Percentiles rank a stretch among this genome's conserved stretches.
Evolutionary conservation across 2,888 invertebrate species (phyloP).

Genomic region (Meloe dianella): DNA sequence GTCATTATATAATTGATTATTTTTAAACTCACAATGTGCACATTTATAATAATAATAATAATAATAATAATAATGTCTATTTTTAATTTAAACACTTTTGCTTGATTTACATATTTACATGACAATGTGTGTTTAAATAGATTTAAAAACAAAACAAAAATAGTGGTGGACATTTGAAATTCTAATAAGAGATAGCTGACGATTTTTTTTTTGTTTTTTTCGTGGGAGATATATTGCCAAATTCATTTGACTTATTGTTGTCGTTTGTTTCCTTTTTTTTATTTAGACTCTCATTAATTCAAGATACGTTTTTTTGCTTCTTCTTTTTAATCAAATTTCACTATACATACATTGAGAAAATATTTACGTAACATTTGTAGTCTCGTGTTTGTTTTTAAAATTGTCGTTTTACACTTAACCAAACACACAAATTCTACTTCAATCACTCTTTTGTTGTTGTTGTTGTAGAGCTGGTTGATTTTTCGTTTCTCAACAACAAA

Average conservation of each 20-base stretch:
- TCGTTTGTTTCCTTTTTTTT: not conserved
- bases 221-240: not conserved
- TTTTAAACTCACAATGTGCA: not conserved
- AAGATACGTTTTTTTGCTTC: not conserved
- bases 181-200: not conserved
- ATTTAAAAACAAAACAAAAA: not conserved
- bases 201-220: not conserved
- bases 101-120: not conserved
- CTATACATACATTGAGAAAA: not conserved
- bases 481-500: slow-evolving; percentile 3
- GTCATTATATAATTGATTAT: too few species aligned
- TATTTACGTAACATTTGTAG: not conserved
- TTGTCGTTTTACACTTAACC: not conserved
- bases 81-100: not conserved
- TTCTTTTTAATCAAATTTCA: slow-evolving; percentile 10
- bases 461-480: not conserved
- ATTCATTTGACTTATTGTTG: not conserved
- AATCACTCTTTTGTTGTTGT: not conserved
- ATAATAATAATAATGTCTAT: too few species aligned
- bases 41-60: too few species aligned
- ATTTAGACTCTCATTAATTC: too few species aligned
- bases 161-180: not conserved
- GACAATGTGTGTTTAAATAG: not conserved
- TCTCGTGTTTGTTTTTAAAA: not conserved
- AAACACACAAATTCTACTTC: not conserved